phyloP scores from a whole-genome alignment of 53 echinoderm and acorn worm species.

The Crossaster papposus region DNA sequence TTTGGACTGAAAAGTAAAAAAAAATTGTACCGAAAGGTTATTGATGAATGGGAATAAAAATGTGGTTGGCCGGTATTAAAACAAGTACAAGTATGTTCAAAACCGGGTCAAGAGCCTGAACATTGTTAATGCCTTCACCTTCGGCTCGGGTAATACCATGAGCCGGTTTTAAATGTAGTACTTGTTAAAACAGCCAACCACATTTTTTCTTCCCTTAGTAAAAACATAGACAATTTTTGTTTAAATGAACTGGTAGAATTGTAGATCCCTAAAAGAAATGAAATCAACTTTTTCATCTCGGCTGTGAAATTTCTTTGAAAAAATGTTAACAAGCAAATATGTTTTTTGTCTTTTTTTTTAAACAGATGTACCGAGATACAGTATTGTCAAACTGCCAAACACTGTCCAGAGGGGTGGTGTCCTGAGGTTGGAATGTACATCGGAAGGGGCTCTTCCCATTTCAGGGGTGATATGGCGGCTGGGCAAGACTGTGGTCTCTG shows the following conservation, averaged over 20 bases:
- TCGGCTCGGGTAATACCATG: no score
- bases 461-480: slow-evolving; percentile 32
- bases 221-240: no score
- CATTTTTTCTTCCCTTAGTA: no score
- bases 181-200: no score
- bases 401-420: slow-evolving; percentile 49
- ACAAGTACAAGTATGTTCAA: no score
- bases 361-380: slow-evolving; percentile 47
- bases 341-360: not conserved
- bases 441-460: slow-evolving; percentile 34
- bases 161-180: no score
- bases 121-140: no score
- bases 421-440: slow-evolving; percentile 42
- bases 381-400: slow-evolving; percentile 17
- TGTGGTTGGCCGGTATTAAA: no score
- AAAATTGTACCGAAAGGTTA: no score
- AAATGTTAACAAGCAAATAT: not conserved
- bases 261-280: not conserved
- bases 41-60: no score
- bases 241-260: not conserved
- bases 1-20: no score
- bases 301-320: not conserved
- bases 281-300: not conserved
- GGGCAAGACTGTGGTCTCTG: slow-evolving; percentile 20
- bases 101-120: no score